These are phyloP conservation scores for Chionis minor DNA, from an alignment of 2,113 vertebrate genomes.

Conservation along the genomic window DNA sequence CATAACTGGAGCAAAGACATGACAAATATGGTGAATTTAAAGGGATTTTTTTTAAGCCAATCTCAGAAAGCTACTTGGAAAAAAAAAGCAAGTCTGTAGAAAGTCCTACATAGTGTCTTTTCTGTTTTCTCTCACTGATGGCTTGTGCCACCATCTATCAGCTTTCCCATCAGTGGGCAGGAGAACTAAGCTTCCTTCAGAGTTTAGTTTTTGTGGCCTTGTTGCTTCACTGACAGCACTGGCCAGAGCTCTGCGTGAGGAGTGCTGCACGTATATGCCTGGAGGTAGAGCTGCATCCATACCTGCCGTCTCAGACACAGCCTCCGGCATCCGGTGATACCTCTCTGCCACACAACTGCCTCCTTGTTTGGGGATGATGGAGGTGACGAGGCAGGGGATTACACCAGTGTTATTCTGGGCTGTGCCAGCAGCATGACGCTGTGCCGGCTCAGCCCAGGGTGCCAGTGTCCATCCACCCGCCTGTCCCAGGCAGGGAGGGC, in stretches of 20 bases:
- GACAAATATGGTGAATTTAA: background rate
- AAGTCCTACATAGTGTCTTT: background rate
- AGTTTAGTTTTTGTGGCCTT: background rate
- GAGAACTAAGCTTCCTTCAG: background rate
- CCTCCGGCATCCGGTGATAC: background rate
- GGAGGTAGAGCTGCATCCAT: background rate
- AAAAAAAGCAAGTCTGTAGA: background rate
- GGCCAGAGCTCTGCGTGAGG: background rate
- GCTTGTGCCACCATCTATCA: background rate
- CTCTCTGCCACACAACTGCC: background rate
- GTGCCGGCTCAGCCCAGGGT: background rate
- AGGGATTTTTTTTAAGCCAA: background rate
- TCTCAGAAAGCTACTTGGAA: background rate
- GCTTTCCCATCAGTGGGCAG: background rate
- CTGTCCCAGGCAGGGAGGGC: background rate
- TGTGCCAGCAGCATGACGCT: fast-evolving
- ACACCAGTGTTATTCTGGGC: background rate
- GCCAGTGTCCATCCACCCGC: fast-evolving
- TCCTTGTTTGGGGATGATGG: background rate
- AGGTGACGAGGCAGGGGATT: background rate
- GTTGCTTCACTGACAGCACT: background rate
- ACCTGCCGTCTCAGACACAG: background rate
- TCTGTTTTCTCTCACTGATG: background rate
- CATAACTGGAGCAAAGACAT: background rate
- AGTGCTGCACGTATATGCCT: background rate